A percentile compares a stretch with the other conserved stretches of the same genome.
Evolutionary conservation across 2,113 vertebrate genomes (phyloP).

Genomic region (Martes martes): DNA sequence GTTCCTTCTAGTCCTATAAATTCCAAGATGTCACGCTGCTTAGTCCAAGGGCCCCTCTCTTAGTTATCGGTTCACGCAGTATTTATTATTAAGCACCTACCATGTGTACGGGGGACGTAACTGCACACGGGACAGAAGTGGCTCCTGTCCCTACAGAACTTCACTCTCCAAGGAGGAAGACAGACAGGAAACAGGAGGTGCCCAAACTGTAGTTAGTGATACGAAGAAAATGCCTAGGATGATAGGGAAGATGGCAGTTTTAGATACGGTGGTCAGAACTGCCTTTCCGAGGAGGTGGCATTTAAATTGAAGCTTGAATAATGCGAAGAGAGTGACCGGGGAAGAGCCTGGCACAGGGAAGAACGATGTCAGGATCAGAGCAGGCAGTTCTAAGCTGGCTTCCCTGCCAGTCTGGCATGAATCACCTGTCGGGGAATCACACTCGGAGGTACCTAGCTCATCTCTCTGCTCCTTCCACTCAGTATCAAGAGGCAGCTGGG

Average conservation of each 20-base stretch:
- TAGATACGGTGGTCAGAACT: background rate
- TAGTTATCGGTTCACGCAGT: background rate
- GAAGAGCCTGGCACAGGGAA: background rate
- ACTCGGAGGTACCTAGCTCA: background rate
- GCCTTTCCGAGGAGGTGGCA: background rate
- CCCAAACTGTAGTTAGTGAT: background rate
- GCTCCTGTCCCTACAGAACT: background rate
- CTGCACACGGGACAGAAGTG: background rate
- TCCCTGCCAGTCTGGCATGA: background rate
- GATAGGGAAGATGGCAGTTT: background rate
- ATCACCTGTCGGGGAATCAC: fast-evolving
- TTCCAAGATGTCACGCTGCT: background rate
- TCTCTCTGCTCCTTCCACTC: background rate
- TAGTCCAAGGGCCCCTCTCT: background rate
- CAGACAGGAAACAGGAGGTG: background rate
- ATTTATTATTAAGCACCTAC: background rate
- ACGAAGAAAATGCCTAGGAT: background rate
- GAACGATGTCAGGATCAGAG: background rate
- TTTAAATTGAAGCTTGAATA: background rate
- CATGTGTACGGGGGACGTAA: background rate
- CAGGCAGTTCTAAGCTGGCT: fast-evolving
- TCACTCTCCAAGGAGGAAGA: background rate
- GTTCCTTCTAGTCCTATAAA: background rate
- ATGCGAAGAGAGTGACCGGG: background rate
- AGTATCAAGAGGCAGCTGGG: background rate